Conservation (phyloP, 2,113 vertebrate genomes). For the Tachuris rubrigastra region DNA sequence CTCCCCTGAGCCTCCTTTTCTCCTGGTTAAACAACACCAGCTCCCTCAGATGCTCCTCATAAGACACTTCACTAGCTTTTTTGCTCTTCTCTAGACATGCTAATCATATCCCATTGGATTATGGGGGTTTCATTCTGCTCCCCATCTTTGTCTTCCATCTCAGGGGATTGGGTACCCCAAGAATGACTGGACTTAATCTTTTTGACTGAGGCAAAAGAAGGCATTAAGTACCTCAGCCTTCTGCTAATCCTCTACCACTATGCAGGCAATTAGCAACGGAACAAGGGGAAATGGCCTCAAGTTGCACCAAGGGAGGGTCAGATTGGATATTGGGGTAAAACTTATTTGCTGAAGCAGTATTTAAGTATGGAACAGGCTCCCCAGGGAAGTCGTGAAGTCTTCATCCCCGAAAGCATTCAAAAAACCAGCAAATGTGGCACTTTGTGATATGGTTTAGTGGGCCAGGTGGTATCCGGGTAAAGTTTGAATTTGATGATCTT, state of each 20-base stretch:
- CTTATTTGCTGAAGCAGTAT: background rate
- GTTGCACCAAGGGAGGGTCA: background rate
- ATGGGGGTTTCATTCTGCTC: background rate
- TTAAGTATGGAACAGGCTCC: background rate
- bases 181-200: background rate
- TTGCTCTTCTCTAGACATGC: background rate
- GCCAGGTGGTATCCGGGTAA: background rate
- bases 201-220: background rate
- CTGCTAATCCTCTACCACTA: background rate
- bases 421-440: background rate
- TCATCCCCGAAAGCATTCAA: background rate
- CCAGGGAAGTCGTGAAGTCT: background rate
- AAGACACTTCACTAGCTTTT: background rate
- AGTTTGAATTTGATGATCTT: background rate
- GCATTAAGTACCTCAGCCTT: background rate
- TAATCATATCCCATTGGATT: background rate
- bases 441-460: background rate
- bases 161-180: background rate
- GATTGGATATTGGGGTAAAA: background rate
- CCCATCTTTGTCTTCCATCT: background rate
- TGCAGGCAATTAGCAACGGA: background rate
- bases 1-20: background rate
- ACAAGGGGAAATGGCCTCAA: background rate
- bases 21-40: background rate
- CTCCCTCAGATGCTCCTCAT: background rate